Base-by-base conservation (phyloP, 1,140 invertebrate genomes). In the Brachionus plicatilis region DNA sequence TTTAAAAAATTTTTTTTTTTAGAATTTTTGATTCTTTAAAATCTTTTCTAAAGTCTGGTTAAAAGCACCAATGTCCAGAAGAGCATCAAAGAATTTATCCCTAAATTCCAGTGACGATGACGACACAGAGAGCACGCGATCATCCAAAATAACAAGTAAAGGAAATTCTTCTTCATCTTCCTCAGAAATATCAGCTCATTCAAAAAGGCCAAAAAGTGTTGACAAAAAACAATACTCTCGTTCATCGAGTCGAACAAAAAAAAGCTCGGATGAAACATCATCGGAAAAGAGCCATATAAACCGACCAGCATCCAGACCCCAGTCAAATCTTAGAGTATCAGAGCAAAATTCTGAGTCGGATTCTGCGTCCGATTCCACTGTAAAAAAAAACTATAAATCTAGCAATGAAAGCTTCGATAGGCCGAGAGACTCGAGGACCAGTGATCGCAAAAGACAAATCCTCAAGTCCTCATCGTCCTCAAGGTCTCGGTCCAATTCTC, bases 381-480 rank as follows among this genome's bases (percentile, higher is more conserved):
- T 50, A 50, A 76, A 27, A 29, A 76, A 50, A 27, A 17, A 20
- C 20, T 0, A 12, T 3, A 76, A 47, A 27, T 24, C 43, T 1
- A 76, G 33, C n/a, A 4, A 24, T 20, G 33, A 24, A 29, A 33
- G 27, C 17, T 50, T 76, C 0, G 43, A 76, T 53, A 76, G 45
- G n/a, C 20, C 45, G 1, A 47, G 20, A 76, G 9, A 47, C 43
- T 76, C 45, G 12, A 47, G 45, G 27, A 20, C 20, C 33, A 11
- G 12, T 27, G 45, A 50, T 20, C 17, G 27, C 8, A 76, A 76
- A 7, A 50, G 47, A 50, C 70, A n/a, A 20, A 76, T 76, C 27
- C 47, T 76, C 14, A 76, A 29, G 33, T 76, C 72, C 8, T 76
- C 72, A 0, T 76, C 72, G 7, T 76, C 72, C 14, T 76, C 79